Conservation (phyloP, 2,113 vertebrate species). For the Chunga burmeisteri region DNA sequence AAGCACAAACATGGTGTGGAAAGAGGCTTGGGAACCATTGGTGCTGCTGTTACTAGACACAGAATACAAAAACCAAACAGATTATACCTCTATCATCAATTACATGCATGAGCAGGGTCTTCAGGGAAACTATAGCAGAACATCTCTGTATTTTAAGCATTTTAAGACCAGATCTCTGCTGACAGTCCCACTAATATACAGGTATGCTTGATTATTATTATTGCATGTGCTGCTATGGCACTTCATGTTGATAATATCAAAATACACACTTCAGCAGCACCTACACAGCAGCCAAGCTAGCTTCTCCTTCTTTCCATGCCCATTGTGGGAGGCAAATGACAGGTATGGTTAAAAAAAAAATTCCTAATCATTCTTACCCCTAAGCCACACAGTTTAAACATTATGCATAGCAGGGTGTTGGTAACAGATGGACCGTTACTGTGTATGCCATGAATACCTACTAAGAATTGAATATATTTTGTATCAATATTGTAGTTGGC, state of each 20-base stretch:
- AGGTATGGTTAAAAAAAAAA: background rate
- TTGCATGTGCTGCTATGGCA: background rate
- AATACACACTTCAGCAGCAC: background rate
- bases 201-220: background rate
- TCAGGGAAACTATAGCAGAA: background rate
- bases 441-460: background rate
- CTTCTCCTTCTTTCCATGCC: background rate
- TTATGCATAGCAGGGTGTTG: background rate
- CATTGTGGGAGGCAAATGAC: background rate
- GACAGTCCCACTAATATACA: background rate
- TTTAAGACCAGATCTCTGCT: background rate
- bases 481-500: background rate
- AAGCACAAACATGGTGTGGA: accelerated
- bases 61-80: no score
- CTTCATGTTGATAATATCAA: background rate
- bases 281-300: background rate
- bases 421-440: background rate
- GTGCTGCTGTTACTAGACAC: background rate
- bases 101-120: accelerated
- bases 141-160: background rate
- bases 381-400: background rate
- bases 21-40: background rate
- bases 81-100: background rate
- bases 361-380: background rate
- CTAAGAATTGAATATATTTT: background rate